Conservation (phyloP, 1,140 invertebrate genomes). For the Dendrolimus punctatus region DNA sequence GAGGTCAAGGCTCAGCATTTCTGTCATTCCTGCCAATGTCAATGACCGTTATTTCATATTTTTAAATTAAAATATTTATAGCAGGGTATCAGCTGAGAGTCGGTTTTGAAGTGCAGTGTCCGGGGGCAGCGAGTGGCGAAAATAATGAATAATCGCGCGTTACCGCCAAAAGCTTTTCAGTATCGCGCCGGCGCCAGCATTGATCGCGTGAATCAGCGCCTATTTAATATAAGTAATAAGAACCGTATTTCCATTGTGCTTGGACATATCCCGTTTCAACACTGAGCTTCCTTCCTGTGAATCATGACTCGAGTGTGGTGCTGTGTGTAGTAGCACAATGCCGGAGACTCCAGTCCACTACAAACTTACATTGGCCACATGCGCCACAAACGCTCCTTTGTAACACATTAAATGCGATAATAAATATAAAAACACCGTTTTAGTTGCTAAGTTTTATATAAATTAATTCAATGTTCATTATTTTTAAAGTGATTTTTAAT, state of each 20-base stretch:
- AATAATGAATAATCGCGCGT: constrained; percentile 14
- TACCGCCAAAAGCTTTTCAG: constrained; percentile 41
- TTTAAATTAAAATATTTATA: neutral
- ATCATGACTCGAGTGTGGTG: constrained; percentile 38
- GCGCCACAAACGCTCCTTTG: constrained; percentile 28
- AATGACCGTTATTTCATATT: too few species aligned
- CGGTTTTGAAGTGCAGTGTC: constrained; percentile 2
- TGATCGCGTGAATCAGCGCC: constrained; percentile 47
- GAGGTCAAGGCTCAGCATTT: too few species aligned
- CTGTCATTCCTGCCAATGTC: too few species aligned
- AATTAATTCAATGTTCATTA: constrained; percentile 4
- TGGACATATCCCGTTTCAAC: constrained; percentile 58
- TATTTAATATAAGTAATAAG: constrained; percentile 19
- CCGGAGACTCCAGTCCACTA: constrained; percentile 31
- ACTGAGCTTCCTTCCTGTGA: constrained; percentile 59
- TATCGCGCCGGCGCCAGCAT: constrained; percentile 53
- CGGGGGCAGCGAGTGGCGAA: constrained; percentile 22
- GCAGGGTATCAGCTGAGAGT: neutral
- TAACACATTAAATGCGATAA: constrained; percentile 10
- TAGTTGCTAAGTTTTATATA: constrained; percentile 11
- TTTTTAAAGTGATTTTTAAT: constrained; percentile 24
- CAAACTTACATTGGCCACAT: constrained; percentile 35
- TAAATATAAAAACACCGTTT: constrained; percentile 10
- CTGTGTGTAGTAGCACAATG: constrained; percentile 18
- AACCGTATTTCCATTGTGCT: constrained; percentile 39